These are phyloP conservation scores for Pseudococcus jackbeardsleyi DNA, from an alignment of 2,888 invertebrate species.

Conservation along the genomic window DNA sequence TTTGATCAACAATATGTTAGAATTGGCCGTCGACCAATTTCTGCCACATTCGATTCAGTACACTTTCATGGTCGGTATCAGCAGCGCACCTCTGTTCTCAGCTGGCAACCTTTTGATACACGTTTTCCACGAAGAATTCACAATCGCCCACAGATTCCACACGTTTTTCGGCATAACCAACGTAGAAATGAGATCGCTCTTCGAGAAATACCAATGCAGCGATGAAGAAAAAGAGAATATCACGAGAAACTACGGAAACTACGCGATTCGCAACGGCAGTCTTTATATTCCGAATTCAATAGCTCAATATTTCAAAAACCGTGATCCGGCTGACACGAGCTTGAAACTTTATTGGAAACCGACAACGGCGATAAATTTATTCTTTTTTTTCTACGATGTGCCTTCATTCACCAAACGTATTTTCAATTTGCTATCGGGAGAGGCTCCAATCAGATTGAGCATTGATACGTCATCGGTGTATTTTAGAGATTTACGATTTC, in stretches of 20 bases:
- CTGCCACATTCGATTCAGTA: background rate
- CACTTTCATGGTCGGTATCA: background rate
- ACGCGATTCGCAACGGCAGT: background rate
- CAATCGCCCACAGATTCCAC: background rate
- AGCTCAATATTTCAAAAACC: background rate
- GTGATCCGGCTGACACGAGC: background rate
- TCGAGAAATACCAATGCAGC: background rate
- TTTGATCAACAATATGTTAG: background rate
- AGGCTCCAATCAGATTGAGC: background rate
- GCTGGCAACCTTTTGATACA: background rate
- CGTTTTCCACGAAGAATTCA: constrained; percentile 38
- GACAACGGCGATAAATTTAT: background rate
- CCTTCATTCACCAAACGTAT: background rate
- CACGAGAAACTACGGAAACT: background rate
- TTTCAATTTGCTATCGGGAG: background rate
- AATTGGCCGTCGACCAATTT: background rate
- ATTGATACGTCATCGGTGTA: background rate
- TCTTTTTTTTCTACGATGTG: background rate
- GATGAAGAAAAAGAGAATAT: constrained; percentile 5
- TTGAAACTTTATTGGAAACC: background rate
- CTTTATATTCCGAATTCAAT: background rate
- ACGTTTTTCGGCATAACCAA: background rate
- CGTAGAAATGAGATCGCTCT: background rate
- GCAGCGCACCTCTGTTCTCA: background rate
- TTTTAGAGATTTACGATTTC: background rate